Base-by-base conservation (phyloP, 2,113 vertebrate species). In the Myrmecophaga tridactyla region DNA sequence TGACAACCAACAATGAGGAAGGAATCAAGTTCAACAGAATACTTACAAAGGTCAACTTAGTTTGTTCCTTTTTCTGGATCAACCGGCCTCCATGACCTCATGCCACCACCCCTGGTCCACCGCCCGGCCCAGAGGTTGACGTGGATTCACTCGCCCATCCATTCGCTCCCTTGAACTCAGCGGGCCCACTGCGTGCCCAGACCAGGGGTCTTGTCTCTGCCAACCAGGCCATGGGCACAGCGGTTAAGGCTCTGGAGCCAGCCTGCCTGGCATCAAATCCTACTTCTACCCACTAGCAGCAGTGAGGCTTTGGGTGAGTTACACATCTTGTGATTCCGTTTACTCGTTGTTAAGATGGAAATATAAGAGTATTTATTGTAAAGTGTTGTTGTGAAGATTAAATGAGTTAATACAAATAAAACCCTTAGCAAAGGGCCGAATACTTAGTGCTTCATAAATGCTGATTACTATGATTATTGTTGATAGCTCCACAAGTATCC, bases 391-490 rank as follows among this genome's bases (percentile, higher is more conserved):
- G 0, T 80, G 51, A 76, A 43, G 60, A 83, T 34, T 81, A 65
- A 84, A 84, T 41, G 27, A 91, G 56, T n/a, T 48, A 75, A 48
- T 73, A 80, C 39, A 94, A 69, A 90, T 72, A 84, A 91, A 92
- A 73, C 29, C 11, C 36, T 87, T 46, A 76, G 63, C 58, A 75
- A 90, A 90, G 31, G 10, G 12, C 20, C 72, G 67, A 36, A 23
- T 25, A 60, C 58, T 84, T 43, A 67, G 63, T 93, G 63, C 4
- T 78, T 29, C 36, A 41, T 27, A 27, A 36, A 89, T 2, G n/a
- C 39, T 62, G 36, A 39, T 20, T 43, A 34, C 21, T 31, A 18
- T 13, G 48, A 63, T 87, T 36, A 56, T 7, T 29, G 29, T 65
- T 27, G 8, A 18, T 0, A 73, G 36, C 25, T 9, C 51, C 27